Conservation (phyloP, 1,140 invertebrate species). For the Pseudomyrmex gracilis region DNA sequence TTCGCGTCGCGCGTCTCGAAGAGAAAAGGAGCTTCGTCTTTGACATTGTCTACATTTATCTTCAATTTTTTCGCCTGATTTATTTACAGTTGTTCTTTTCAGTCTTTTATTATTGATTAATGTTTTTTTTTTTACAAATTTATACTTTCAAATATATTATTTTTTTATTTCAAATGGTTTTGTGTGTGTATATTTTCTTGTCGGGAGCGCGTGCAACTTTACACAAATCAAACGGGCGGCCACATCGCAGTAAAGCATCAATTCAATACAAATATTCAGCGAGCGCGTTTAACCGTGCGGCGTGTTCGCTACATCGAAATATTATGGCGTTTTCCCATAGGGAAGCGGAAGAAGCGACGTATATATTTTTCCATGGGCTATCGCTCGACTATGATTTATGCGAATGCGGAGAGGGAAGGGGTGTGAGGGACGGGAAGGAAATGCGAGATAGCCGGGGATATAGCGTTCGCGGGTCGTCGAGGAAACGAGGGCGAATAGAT, state of each 20-base stretch:
- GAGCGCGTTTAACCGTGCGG: slow-evolving; percentile 48
- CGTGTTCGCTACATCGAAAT: slow-evolving; percentile 57
- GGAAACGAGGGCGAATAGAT: slow-evolving; percentile 70
- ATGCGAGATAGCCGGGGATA: slow-evolving; percentile 61
- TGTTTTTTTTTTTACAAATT: neutral
- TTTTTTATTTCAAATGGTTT: neutral
- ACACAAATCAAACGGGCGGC: slow-evolving; percentile 33
- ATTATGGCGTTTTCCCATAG: slow-evolving; percentile 66
- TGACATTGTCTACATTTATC: neutral
- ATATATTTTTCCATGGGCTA: slow-evolving; percentile 70
- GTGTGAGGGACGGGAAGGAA: neutral
- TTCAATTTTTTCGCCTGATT: neutral
- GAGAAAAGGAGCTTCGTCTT: slow-evolving; percentile 3
- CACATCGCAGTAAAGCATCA: slow-evolving; percentile 45
- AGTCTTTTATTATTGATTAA: neutral
- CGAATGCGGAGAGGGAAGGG: slow-evolving; percentile 25
- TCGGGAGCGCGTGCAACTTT: neutral
- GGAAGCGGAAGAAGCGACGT: slow-evolving; percentile 66
- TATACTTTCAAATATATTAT: neutral
- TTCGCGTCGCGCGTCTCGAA: slow-evolving; percentile 8
- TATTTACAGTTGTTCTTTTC: neutral
- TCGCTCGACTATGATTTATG: slow-evolving; percentile 68
- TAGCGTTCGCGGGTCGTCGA: slow-evolving; percentile 59
- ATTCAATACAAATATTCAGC: slow-evolving; percentile 51
- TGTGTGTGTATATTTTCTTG: neutral